Evolutionary conservation across 2,797 vertebrate species (phyloP).

Genomic region (Chromis chromis): DNA sequence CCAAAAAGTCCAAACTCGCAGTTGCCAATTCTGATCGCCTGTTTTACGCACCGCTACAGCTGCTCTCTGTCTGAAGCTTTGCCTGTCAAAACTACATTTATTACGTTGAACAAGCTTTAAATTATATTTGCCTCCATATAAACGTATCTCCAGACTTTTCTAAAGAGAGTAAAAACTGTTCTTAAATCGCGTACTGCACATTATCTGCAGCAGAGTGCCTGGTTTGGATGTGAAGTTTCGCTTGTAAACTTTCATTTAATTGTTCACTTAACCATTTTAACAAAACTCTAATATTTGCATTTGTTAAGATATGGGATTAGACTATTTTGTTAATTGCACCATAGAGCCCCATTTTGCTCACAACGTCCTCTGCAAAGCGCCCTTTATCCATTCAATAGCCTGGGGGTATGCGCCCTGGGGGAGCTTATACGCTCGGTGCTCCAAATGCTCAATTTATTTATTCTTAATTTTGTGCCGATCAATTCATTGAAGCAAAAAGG

Average conservation of each 20-base stretch:
- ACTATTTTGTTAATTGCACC: conserved; percentile 99
- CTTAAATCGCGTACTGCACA: conserved; percentile 84
- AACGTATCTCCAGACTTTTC: conserved; percentile 81
- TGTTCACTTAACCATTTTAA: conserved; percentile 99
- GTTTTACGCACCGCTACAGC: conserved; percentile 72
- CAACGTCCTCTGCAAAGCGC: conserved; percentile 93
- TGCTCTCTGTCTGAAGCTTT: conserved; percentile 45
- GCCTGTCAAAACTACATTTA: conserved; percentile 85
- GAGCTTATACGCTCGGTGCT: conserved; percentile 96
- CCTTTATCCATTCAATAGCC: conserved; percentile 96
- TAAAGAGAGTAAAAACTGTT: conserved; percentile 82
- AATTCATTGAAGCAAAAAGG: conserved; percentile 99
- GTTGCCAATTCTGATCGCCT: conserved; percentile 32
- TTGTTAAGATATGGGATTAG: conserved; percentile 99
- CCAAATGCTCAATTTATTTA: conserved; percentile 99
- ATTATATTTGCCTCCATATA: conserved; percentile 87
- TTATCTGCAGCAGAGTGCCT: conserved; percentile 91
- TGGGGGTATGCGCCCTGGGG: conserved; percentile 97
- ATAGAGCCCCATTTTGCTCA: conserved; percentile 94
- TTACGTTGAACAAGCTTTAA: conserved; percentile 91
- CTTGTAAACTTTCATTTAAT: conserved; percentile 98
- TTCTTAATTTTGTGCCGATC: conserved; percentile 99
- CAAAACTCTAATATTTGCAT: conserved; percentile 99
- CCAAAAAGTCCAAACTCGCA: not conserved
- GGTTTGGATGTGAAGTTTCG: conserved; percentile 89